Evolutionary conservation across 2,113 vertebrate genomes (phyloP).

Genomic region (Zapus hudsonius): DNA sequence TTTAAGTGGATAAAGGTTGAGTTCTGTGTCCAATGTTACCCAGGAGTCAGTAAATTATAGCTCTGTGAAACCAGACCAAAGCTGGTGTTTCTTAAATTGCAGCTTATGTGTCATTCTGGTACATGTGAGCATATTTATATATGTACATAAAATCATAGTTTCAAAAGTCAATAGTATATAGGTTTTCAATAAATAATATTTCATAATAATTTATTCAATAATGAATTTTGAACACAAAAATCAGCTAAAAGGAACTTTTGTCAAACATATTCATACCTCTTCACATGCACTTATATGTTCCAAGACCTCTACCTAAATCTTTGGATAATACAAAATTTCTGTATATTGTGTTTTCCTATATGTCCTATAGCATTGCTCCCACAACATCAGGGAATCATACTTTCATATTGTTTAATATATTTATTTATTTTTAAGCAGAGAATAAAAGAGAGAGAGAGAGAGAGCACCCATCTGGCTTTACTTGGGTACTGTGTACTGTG

Average conservation of each 20-base stretch:
- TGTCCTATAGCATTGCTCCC: fast-evolving
- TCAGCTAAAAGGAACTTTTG: background rate
- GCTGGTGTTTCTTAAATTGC: background rate
- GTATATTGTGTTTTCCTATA: background rate
- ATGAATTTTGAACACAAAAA: background rate
- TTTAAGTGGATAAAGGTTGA: background rate
- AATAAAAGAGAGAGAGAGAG: no score
- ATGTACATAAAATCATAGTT: background rate
- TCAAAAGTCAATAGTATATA: background rate
- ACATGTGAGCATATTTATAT: no score
- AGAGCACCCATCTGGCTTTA: no score
- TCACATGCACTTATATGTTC: no score
- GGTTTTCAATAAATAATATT: background rate
- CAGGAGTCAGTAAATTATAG: background rate
- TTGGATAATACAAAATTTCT: background rate
- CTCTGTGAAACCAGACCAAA: background rate
- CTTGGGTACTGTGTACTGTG: no score
- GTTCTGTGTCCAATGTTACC: background rate
- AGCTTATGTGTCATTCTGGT: no score
- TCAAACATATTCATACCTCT: background rate
- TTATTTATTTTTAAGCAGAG: no score
- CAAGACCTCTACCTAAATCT: no score
- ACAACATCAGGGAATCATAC: background rate
- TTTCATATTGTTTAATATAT: no score
- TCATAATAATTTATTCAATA: background rate